phyloP scores from a whole-genome alignment of 2,797 vertebrate species.

The Ispidina lecontei region DNA sequence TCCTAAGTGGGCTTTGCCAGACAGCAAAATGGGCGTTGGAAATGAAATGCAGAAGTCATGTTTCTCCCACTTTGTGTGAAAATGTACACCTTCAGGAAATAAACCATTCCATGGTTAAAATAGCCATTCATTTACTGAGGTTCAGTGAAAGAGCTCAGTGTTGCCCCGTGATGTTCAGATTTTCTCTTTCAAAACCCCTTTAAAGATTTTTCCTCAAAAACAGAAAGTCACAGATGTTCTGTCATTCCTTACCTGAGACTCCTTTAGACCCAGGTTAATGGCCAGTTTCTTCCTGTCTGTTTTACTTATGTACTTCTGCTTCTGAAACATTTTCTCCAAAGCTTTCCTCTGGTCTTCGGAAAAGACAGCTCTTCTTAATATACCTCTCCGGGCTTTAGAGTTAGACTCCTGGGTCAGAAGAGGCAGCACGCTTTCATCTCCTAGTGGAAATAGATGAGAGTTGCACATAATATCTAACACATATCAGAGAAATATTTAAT shows the following conservation, averaged over 20 bases:
- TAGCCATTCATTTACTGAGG: neutral
- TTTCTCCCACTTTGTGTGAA: neutral
- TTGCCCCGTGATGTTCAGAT: neutral
- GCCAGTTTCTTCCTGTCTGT: slow-evolving; percentile 94
- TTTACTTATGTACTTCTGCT: slow-evolving; percentile 98
- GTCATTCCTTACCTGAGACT: slow-evolving; percentile 89
- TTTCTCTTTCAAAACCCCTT: neutral
- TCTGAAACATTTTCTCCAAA: slow-evolving; percentile 94
- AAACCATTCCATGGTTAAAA: neutral
- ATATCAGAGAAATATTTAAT: slow-evolving; percentile 1
- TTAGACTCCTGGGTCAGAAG: slow-evolving; percentile 86
- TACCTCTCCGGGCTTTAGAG: slow-evolving; percentile 89
- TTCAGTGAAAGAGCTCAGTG: neutral
- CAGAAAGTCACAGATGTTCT: neutral
- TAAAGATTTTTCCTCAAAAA: slow-evolving; percentile 10
- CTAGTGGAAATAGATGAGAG: slow-evolving; percentile 53
- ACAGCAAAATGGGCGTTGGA: neutral
- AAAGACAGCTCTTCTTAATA: slow-evolving; percentile 95
- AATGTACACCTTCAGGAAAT: neutral
- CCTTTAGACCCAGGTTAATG: slow-evolving; percentile 90
- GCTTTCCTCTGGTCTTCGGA: slow-evolving; percentile 95
- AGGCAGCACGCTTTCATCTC: slow-evolving; percentile 78
- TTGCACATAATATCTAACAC: neutral
- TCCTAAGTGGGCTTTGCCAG: neutral
- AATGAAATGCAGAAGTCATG: neutral